phyloP scores from a whole-genome alignment of 2,113 vertebrate species.

The Istiophorus platypterus region DNA sequence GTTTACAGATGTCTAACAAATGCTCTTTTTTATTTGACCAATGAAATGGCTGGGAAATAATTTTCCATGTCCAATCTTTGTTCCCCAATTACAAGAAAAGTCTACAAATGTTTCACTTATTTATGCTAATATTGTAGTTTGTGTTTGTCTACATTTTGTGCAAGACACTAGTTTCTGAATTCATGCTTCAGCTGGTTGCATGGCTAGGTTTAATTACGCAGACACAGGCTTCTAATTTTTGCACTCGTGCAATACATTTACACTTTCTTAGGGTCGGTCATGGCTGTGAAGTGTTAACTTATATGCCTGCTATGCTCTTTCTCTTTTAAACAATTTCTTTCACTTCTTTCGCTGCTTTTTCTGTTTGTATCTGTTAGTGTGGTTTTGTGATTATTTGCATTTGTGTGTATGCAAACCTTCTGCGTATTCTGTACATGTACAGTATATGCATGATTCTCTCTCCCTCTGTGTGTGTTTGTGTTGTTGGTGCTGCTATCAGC shows the following conservation, averaged over 20 bases:
- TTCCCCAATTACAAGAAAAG: constrained; percentile 35
- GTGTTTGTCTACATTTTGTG: constrained; percentile 40
- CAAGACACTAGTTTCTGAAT: constrained; percentile 14
- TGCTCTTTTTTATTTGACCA: constrained; percentile 41
- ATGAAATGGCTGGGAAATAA: constrained; percentile 23
- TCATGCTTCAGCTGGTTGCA: constrained; percentile 35
- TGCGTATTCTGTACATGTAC: neutral
- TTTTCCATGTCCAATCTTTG: constrained; percentile 24
- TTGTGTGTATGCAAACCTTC: neutral
- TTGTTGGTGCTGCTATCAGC: constrained; percentile 36
- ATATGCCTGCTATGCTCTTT: neutral
- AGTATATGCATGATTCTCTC: neutral
- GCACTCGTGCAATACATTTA: constrained; percentile 24
- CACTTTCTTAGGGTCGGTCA: constrained; percentile 43
- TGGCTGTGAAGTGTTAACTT: constrained; percentile 17
- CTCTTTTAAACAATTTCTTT: neutral
- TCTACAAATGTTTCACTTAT: constrained; percentile 37
- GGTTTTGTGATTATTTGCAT: constrained; percentile 18
- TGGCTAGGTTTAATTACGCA: constrained; percentile 44
- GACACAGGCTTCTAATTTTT: constrained; percentile 27
- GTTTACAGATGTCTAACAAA: constrained; percentile 34
- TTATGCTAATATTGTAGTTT: constrained; percentile 34
- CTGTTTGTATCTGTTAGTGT: neutral
- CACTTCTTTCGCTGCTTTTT: neutral
- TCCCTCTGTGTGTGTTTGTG: neutral